These are phyloP conservation scores for Notiomystis cincta DNA, from an alignment of 2,113 vertebrate genomes.

Conservation along the genomic window DNA sequence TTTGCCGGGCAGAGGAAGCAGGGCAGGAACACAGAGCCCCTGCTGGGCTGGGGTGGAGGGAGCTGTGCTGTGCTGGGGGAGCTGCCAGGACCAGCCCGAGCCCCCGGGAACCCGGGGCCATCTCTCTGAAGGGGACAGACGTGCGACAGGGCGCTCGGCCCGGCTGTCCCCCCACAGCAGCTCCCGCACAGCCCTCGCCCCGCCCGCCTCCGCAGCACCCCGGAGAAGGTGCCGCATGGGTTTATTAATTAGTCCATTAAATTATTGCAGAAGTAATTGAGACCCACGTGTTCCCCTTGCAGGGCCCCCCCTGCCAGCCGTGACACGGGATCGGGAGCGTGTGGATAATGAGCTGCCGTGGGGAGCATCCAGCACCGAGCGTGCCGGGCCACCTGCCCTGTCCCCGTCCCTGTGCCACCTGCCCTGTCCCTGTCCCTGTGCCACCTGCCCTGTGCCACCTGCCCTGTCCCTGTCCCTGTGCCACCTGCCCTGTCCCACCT, in stretches of 20 bases:
- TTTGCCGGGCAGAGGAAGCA: too few relatives aligned
- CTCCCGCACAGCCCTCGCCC: background rate
- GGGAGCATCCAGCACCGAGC: background rate
- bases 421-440: background rate
- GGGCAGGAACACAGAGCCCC: background rate
- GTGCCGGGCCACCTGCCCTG: background rate
- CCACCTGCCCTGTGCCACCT: background rate
- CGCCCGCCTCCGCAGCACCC: background rate
- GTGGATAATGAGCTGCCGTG: background rate
- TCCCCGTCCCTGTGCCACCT: background rate
- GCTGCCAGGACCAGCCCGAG: background rate
- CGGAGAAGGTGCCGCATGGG: background rate
- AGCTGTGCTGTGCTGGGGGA: background rate
- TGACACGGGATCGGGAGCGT: background rate
- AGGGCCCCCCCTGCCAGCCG: background rate
- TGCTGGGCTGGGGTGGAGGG: background rate
- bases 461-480: background rate
- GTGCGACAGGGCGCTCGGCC: background rate
- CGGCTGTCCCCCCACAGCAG: background rate
- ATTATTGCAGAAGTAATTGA: background rate
- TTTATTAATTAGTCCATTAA: background rate
- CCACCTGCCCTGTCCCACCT: background rate
- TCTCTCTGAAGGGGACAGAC: rapidly evolving
- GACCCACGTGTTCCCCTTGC: background rate
- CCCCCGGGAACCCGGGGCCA: background rate